A percentile compares a stretch with the other conserved stretches of the same genome.
Conservation (phyloP, 2,113 vertebrate genomes). For the Theropithecus gelada region DNA sequence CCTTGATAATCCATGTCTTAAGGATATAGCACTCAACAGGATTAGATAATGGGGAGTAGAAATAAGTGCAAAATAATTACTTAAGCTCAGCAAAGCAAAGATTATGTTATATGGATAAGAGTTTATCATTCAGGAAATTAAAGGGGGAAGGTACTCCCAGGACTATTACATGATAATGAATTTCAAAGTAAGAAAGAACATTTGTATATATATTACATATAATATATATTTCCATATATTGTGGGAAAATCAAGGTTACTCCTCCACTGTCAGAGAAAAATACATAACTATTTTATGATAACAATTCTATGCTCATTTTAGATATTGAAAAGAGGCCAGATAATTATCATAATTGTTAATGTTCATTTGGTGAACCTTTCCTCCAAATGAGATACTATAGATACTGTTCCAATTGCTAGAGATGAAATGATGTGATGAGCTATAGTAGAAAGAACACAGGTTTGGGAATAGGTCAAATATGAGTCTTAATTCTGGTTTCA, state of each 20-base stretch:
- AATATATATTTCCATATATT: background rate
- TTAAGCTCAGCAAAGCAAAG: slow-evolving; percentile 50
- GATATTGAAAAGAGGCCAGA: background rate
- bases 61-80: slow-evolving; percentile 64
- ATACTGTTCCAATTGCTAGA: background rate
- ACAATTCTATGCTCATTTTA: slow-evolving; percentile 39
- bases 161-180: slow-evolving; percentile 39
- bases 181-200: slow-evolving; percentile 13
- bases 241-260: slow-evolving; percentile 15
- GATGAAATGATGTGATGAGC: background rate
- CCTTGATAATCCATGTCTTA: slow-evolving; percentile 73
- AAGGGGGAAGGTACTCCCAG: background rate
- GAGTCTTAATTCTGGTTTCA: background rate
- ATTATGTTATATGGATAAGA: background rate
- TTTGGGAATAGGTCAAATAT: background rate
- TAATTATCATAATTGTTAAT: slow-evolving; percentile 36
- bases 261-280: slow-evolving; percentile 2
- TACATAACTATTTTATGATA: background rate
- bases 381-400: background rate
- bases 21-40: slow-evolving; percentile 70
- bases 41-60: slow-evolving; percentile 65
- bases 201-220: too few relatives aligned
- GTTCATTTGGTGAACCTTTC: background rate
- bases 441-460: background rate
- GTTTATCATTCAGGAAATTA: slow-evolving; percentile 56